These are phyloP conservation scores for Charina bottae DNA, from an alignment of 2,113 vertebrate genomes.

Conservation along the genomic window DNA sequence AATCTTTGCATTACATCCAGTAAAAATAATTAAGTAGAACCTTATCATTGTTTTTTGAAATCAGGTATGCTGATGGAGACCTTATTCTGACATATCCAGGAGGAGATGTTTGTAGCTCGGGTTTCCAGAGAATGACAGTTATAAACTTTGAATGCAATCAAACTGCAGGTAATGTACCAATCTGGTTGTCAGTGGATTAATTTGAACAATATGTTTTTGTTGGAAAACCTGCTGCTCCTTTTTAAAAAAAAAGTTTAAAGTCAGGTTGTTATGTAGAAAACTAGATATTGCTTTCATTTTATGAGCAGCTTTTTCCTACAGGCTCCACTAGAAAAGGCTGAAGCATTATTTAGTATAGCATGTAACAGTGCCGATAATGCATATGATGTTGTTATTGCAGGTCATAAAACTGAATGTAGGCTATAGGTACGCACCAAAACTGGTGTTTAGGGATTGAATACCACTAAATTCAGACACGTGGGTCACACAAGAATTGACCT, in stretches of 20 bases:
- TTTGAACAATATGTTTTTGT: neutral
- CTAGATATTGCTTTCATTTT: neutral
- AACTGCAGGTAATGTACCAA: constrained; percentile 80
- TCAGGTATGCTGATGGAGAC: constrained; percentile 94
- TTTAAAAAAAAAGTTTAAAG: neutral
- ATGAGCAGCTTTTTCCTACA: no score
- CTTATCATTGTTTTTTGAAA: constrained; percentile 1
- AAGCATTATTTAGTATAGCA: neutral
- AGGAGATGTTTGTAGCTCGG: constrained; percentile 84
- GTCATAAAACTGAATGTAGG: neutral
- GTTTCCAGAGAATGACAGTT: constrained; percentile 94
- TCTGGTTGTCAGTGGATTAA: neutral
- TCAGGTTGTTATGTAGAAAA: neutral
- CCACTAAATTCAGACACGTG: neutral
- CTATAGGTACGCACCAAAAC: neutral
- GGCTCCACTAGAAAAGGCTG: neutral
- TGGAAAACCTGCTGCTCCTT: neutral
- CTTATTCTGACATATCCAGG: constrained; percentile 88
- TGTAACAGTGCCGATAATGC: neutral
- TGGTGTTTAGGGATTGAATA: neutral
- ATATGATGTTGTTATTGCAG: neutral
- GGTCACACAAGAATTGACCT: neutral
- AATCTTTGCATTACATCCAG: neutral
- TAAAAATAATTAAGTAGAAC: constrained; percentile 16
- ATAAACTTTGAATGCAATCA: constrained; percentile 93